A percentile compares a stretch with the other conserved stretches of the same genome.
These are phyloP conservation scores for Deroptyus accipitrinus DNA, from an alignment of 2,113 vertebrate genomes.

Conservation along the genomic window DNA sequence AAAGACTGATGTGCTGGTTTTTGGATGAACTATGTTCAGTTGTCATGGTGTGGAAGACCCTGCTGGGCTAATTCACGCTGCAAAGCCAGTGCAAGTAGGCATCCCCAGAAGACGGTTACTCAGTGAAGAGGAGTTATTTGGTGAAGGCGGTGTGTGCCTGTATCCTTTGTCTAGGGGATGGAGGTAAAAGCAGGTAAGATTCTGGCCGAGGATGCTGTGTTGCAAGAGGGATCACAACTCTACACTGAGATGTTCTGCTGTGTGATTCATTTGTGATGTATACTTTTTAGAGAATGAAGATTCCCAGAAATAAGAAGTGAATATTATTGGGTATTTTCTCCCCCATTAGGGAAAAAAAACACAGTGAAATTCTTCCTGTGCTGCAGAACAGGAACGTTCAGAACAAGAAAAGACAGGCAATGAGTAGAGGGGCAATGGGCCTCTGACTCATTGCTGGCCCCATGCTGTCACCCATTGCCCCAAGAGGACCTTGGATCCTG, in stretches of 20 bases:
- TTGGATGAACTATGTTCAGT: background rate
- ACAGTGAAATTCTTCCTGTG: background rate
- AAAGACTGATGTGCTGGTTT: constrained; percentile 8
- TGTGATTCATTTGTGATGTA: background rate
- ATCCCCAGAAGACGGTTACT: background rate
- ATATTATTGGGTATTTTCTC: background rate
- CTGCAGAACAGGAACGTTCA: background rate
- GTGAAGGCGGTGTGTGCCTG: background rate
- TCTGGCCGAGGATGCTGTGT: background rate
- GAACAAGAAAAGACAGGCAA: background rate
- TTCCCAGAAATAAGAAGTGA: background rate
- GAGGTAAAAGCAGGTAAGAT: background rate
- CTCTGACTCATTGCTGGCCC: background rate
- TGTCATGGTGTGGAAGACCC: background rate
- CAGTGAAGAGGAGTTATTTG: background rate
- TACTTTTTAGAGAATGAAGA: background rate
- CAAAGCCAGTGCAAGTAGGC: background rate
- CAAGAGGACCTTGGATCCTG: background rate
- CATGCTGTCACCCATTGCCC: background rate
- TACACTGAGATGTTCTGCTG: rapidly evolving
- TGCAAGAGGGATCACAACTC: rapidly evolving
- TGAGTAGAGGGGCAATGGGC: background rate
- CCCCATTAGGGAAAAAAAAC: background rate
- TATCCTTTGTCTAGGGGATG: background rate
- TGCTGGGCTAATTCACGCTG: background rate